Conservation (phyloP, 2,888 invertebrate species). For the Xestia xanthographa region DNA sequence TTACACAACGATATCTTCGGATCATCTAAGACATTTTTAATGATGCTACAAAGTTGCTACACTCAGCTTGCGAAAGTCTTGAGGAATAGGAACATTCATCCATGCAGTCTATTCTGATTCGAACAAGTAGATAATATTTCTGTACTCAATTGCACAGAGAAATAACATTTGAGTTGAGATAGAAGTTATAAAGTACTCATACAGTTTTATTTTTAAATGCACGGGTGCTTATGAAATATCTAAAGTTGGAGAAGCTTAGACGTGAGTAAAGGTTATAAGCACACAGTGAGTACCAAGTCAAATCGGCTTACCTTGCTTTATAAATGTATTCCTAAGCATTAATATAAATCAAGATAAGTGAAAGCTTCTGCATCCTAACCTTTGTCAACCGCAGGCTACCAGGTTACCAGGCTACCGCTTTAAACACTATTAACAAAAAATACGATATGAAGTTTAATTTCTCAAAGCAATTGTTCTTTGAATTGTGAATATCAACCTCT, state of each 20-base stretch:
- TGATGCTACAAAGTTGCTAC: constrained; percentile 54
- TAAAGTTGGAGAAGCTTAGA: constrained; percentile 25
- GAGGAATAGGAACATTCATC: constrained; percentile 28
- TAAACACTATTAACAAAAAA: background rate
- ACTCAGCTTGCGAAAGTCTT: constrained; percentile 54
- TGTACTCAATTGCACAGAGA: background rate
- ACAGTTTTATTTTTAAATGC: background rate
- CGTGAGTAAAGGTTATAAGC: constrained; percentile 24
- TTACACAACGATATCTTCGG: constrained; percentile 70
- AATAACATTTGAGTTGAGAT: background rate
- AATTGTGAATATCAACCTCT: background rate
- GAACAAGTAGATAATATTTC: constrained; percentile 12
- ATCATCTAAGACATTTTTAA: constrained; percentile 54
- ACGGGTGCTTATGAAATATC: constrained; percentile 6
- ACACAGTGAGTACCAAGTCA: background rate
- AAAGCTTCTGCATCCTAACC: constrained; percentile 30
- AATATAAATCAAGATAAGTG: constrained; percentile 41
- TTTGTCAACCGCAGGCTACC: constrained; percentile 4
- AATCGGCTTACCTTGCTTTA: constrained; percentile 38
- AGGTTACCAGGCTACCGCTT: background rate
- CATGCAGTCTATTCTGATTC: background rate
- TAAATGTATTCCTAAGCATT: constrained; percentile 30
- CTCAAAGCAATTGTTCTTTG: no score
- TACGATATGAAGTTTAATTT: background rate
- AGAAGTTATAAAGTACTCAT: background rate